These are phyloP conservation scores for Nesoenas mayeri DNA, from an alignment of 2,113 vertebrate genomes.

Conservation along the genomic window DNA sequence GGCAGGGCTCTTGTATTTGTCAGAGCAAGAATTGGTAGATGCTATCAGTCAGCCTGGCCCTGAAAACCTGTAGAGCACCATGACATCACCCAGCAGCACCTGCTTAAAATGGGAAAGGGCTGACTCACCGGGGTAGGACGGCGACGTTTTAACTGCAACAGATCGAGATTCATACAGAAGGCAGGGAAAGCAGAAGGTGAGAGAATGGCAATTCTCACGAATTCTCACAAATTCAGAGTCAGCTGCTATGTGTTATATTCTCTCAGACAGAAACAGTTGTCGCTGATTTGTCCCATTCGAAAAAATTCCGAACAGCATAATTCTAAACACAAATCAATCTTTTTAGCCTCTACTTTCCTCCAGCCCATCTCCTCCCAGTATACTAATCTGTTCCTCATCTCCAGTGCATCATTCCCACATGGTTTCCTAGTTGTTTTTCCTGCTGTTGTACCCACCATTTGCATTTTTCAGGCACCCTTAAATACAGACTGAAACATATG, in stretches of 20 bases:
- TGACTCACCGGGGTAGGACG: slow-evolving; percentile 1
- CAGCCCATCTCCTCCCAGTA: neutral
- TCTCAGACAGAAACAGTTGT: neutral
- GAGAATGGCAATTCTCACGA: neutral
- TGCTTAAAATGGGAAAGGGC: neutral
- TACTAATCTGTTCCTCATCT: neutral
- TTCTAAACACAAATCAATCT: neutral
- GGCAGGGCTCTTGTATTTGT: neutral
- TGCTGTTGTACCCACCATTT: neutral
- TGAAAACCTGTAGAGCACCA: neutral
- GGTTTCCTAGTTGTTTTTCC: neutral
- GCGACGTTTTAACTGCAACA: neutral
- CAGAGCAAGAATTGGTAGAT: slow-evolving; percentile 30
- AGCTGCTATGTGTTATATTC: neutral
- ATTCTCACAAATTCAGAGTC: neutral
- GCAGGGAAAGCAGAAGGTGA: neutral
- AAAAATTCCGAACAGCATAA: neutral
- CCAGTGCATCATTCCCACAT: neutral
- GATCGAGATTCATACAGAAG: neutral
- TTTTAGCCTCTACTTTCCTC: neutral
- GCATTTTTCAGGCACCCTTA: neutral
- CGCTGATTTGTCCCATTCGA: neutral
- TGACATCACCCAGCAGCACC: slow-evolving; percentile 17
- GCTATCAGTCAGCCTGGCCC: neutral
- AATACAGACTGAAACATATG: neutral